Base-by-base conservation (phyloP, 2,797 vertebrate genomes). In the Amblyraja radiata region DNA sequence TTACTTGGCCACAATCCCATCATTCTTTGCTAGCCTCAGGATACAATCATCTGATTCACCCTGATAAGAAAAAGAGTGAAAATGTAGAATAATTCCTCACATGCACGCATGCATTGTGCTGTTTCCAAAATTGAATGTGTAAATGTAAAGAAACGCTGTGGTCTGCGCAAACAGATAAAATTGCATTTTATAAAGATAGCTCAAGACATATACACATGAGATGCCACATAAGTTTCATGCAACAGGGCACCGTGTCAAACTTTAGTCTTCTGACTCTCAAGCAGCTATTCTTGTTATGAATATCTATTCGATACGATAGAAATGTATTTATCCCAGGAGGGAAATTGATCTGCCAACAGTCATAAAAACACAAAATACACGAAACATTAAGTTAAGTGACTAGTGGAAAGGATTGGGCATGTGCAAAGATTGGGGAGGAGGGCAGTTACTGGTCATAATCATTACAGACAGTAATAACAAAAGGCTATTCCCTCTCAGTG, bases 1-100 rank as follows among this genome's bases (percentile, higher is more conserved):
- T 93, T 97, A 99, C 98, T 99, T 99, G 94, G 98, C 97, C 73
- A 99, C 98, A 46, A 99, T 95, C 79, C 95, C 93, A 93, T 99
- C 98, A 0, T 94, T 96, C 95, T 98, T 99, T 13, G 99, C 97
- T 95, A 99, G 95, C 93, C 98, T 97, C 63, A 99, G 96, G 94
- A 99, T 97, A 94, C 98, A 99, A 94, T 99, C 98, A n/a, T 99
- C 98, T 1, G 99, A 98, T 95, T 99, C 99, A 0, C 99, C 99
- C 99, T 99, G 94, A 3, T 61, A 71, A 28, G 36, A 86, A 11
- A 25, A 28, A 61, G 3, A 86, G 28, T 63, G 28, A 36, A 88
- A 88, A 32, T 9, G 16, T 68, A 63, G 32, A 5, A 32, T 32
- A 13, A 14, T 14, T 65, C 61, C 18, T 65, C 83, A 86, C 7